A percentile compares a stretch with the other conserved stretches of the same genome.
phyloP scores from a whole-genome alignment of 2,113 vertebrate genomes.

The Gila orcuttii region DNA sequence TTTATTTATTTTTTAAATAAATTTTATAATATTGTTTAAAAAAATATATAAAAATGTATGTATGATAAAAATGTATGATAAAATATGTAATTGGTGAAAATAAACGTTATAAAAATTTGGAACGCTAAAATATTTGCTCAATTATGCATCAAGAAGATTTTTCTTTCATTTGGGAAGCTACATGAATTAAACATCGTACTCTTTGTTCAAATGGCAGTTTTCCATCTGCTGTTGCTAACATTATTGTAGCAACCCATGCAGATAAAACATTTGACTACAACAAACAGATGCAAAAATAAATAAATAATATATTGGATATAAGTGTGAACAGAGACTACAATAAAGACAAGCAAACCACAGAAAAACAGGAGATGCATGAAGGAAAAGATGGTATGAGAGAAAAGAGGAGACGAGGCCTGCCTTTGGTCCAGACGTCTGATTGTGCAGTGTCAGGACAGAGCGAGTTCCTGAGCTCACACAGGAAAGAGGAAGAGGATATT shows the following conservation, averaged over 20 bases:
- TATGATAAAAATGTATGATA: no score
- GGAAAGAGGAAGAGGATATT: constrained; percentile 66
- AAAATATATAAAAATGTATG: background rate
- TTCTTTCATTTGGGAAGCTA: background rate
- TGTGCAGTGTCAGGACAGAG: constrained; percentile 50
- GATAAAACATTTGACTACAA: no score
- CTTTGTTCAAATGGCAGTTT: no score
- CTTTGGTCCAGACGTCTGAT: constrained; percentile 73
- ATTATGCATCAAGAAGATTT: no score
- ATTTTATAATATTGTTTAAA: background rate
- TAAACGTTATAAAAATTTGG: no score
- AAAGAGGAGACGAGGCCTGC: constrained; percentile 54
- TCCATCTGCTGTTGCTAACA: background rate
- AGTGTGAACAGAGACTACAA: background rate
- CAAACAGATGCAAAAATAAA: no score
- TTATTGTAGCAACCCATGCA: no score
- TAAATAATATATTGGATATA: no score
- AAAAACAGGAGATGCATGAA: background rate
- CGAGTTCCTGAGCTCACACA: constrained; percentile 55
- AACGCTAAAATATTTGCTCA: no score
- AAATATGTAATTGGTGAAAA: no score
- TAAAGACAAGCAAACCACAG: constrained; percentile 5
- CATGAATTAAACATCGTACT: no score
- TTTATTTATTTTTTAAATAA: no score
- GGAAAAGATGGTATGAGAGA: background rate